These are phyloP conservation scores for Novumbra hubbsi DNA, from an alignment of 2,797 vertebrate species.

Conservation along the genomic window DNA sequence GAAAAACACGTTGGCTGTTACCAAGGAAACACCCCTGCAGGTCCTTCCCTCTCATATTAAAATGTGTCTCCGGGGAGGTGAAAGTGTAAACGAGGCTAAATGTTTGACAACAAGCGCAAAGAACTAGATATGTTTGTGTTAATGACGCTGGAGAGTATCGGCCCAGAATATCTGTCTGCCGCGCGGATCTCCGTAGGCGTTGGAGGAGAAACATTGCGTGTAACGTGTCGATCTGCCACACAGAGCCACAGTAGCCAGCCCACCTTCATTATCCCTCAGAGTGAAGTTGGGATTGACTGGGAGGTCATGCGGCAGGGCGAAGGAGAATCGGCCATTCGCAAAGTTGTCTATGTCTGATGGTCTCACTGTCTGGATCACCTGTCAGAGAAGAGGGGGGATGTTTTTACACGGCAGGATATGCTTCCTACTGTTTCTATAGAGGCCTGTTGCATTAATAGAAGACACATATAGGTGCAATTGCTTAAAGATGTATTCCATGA, in stretches of 20 bases:
- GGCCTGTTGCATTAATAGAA: neutral
- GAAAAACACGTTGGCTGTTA: slow-evolving; percentile 23
- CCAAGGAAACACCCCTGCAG: slow-evolving; percentile 41
- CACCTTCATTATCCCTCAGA: slow-evolving; percentile 92
- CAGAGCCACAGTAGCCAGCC: neutral
- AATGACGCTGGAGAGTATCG: slow-evolving; percentile 3
- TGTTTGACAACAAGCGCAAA: slow-evolving; percentile 32
- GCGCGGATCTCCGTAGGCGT: neutral
- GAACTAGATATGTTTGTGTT: slow-evolving; percentile 39
- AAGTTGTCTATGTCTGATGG: slow-evolving; percentile 87
- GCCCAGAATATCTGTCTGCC: neutral
- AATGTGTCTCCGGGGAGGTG: slow-evolving; percentile 12
- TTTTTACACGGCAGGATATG: neutral
- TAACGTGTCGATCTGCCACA: neutral
- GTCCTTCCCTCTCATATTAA: slow-evolving; percentile 27
- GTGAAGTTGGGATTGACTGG: slow-evolving; percentile 86
- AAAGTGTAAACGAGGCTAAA: slow-evolving; percentile 23
- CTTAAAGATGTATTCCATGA: too few species aligned
- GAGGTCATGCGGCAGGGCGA: slow-evolving; percentile 75
- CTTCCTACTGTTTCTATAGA: too few species aligned
- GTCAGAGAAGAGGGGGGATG: slow-evolving; percentile 30
- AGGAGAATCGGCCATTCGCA: slow-evolving; percentile 86
- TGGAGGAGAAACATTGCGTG: neutral
- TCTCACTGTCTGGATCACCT: slow-evolving; percentile 88
- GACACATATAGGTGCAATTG: neutral